Base-by-base conservation (phyloP, 2,113 vertebrate genomes). In the Jacana jacana region DNA sequence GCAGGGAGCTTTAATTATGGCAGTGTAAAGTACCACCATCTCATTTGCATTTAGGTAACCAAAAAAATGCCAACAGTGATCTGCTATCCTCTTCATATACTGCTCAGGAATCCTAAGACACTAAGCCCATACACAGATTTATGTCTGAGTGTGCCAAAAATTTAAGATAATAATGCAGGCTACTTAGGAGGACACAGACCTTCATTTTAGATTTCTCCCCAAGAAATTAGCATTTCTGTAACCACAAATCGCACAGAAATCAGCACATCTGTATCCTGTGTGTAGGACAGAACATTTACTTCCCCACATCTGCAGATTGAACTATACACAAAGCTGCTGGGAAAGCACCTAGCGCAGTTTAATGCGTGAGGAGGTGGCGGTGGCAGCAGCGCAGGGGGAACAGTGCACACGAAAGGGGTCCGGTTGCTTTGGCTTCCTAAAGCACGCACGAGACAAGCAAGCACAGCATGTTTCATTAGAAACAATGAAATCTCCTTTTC, bases 401-500 rank as follows among this genome's bases (percentile, higher is more conserved):
- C 58, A 66, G 80, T 18, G 44, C 68, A 64, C 89, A 88, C 51
- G 69, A 88, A 95, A 95, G 39, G 57, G 65, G 70, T 86, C 79
- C 69, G 35, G 75, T 91, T 87, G 86, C 73, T 35, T 95, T 92
- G 82, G 86, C 81, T 86, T 96, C 92, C 84, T 84, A 73, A 77
- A 93, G 78, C 91, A 93, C 27, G 8, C 88, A 83, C 82, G 24
- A 64, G 57, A 73, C 92, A 93, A 96, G 76, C 75, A 78, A 94
- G 86, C 91, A 81, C 91, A 96, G 96, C 96, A 87, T 83, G 96
- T 96, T 97, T 96, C 95, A 89, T 93, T 86, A 85, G 94, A 79
- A 97, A 97, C 94, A 97, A 96, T 96, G 89, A 96, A 91, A 57
- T 76, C 95, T 97, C 95, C 94, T 96, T 95, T 96, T 91, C 95